Percentiles rank a stretch among this genome's conserved stretches.
Evolutionary conservation across 2,888 invertebrate genomes (phyloP).

Genomic region (Sarcophaga carnaria): DNA sequence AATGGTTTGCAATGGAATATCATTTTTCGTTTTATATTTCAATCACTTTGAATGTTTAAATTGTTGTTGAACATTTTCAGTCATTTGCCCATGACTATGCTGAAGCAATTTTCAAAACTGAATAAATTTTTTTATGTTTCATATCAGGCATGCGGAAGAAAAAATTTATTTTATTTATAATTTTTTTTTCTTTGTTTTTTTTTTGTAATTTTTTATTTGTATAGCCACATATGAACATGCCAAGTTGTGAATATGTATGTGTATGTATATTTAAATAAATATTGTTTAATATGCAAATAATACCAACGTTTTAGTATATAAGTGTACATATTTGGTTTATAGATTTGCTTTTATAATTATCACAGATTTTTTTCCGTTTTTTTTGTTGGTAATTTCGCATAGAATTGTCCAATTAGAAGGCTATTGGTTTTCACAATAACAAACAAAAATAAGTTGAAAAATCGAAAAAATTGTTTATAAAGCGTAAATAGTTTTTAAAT

Average conservation of each 20-base stretch:
- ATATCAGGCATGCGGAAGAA: conserved; percentile 37
- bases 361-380: not conserved
- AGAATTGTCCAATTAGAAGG: too few species aligned
- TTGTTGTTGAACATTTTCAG: too few species aligned
- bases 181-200: not conserved
- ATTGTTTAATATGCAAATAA: conserved; percentile 9
- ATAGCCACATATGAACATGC: conserved; percentile 23
- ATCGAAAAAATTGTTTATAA: too few species aligned
- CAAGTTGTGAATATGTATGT: conserved; percentile 6
- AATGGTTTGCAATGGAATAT: too few species aligned
- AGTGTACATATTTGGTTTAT: not conserved
- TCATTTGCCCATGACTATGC: too few species aligned
- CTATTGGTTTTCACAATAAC: too few species aligned
- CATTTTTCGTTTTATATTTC: too few species aligned
- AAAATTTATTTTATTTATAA: conserved; percentile 12
- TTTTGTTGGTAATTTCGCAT: too few species aligned
- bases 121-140: conserved; percentile 7
- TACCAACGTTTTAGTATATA: not conserved
- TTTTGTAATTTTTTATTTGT: conserved; percentile 13
- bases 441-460: too few species aligned
- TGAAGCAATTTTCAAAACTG: not conserved
- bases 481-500: too few species aligned
- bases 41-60: too few species aligned
- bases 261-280: not conserved
- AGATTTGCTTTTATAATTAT: not conserved